phyloP scores from a whole-genome alignment of 1,140 invertebrate genomes.

The Helicoverpa zea region DNA sequence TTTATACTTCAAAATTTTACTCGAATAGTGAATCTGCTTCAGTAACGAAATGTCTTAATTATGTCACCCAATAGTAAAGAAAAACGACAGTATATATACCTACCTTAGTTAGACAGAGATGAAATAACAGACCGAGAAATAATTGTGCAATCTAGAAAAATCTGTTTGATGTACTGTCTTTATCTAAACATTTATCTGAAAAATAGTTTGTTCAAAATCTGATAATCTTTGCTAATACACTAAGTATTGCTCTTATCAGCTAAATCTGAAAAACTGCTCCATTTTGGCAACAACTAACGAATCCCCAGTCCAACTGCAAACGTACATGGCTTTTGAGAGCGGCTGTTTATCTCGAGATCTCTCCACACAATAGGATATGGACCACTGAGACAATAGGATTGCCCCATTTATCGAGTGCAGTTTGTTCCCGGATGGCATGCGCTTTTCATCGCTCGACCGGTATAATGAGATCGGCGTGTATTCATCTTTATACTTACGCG shows the following conservation, averaged over 20 bases:
- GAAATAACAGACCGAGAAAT: too few relatives aligned
- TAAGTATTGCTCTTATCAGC: too few relatives aligned
- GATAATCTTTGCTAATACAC: too few relatives aligned
- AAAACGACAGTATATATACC: too few relatives aligned
- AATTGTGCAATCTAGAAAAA: too few relatives aligned
- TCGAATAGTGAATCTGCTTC: too few relatives aligned
- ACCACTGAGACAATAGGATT: conserved; percentile 57
- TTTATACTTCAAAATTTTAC: not conserved
- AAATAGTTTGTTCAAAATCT: too few relatives aligned
- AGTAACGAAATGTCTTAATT: not conserved
- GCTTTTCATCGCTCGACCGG: conserved; percentile 65
- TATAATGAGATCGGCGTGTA: conserved; percentile 66
- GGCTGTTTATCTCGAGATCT: conserved; percentile 16
- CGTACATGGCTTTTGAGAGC: not conserved
- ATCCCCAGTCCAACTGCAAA: not conserved
- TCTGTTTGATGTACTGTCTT: too few relatives aligned
- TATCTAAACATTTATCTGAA: too few relatives aligned
- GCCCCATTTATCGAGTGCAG: conserved; percentile 63
- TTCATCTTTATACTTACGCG: conserved; percentile 57
- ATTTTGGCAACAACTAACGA: not conserved
- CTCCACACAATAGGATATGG: conserved; percentile 33
- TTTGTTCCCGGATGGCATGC: conserved; percentile 57
- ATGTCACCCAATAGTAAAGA: not conserved
- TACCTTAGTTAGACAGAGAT: too few relatives aligned
- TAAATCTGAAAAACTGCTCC: not conserved